Evolutionary conservation across 2,113 vertebrate genomes (phyloP), one percentile per base, ranked within the genome.

Genomic region (Brachionichthys hirsutus): DNA sequence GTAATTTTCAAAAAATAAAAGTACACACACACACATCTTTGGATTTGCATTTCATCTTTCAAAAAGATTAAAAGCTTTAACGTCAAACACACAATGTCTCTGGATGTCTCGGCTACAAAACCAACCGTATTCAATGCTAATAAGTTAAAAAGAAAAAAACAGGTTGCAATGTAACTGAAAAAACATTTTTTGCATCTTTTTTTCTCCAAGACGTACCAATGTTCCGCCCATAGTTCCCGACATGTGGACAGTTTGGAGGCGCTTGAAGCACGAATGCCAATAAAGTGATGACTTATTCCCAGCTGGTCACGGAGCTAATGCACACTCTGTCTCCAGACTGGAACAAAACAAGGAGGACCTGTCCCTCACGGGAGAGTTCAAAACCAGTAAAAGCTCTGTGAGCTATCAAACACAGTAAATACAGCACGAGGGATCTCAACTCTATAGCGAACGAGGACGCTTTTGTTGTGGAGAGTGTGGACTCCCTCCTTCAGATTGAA

Each of bases 271-370:
- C 55, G 49, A 60, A 72, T 1, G 72, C 83, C 78, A 75, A 67
- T 17, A 17, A 18, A 78, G 62, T 34, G 47, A 60, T 50, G 67
- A 70, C 44, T 53, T 49, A 61, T 60, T 83, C 80, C 78, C 71
- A 82, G 71, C 52, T 56, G 80, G 80, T 74, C 53, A 57, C 58
- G 14, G 57, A 75, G 72, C 85, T 77, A 68, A 41, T 54, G 75
- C 50, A 47, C 41, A 54, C 54, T 63, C 12, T 16, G 72, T 46
- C 47, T 63, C 18, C 3, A 24, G 4, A 42, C 66, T 44, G 24
- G 66, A 67, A 62, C 73, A 59, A 77, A 70, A 68, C 54, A 50
- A 24, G 57, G 75, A 48, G 52, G 59, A 9, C 54, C 10, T 20
- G 16, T 4, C 20, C 73, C 73, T 74, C 45, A 62, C n/a, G 22